Conservation (phyloP, 2,113 vertebrate species). For the Polypterus senegalus region DNA sequence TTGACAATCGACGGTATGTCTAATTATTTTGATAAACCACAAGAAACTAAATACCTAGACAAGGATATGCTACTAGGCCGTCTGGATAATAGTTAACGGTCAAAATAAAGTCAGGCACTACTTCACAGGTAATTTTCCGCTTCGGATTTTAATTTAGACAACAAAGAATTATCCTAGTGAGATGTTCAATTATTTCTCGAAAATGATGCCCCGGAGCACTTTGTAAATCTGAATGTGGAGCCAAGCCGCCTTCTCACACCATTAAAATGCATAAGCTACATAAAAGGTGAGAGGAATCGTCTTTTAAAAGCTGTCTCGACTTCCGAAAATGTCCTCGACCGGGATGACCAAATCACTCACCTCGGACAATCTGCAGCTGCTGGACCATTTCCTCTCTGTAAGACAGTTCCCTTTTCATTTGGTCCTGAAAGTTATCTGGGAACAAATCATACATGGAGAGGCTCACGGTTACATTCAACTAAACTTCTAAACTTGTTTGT, state of each 20-base stretch:
- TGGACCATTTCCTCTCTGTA: constrained; percentile 97
- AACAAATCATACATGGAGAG: constrained; percentile 25
- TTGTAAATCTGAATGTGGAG: constrained; percentile 21
- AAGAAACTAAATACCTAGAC: too few relatives aligned
- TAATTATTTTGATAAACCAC: too few relatives aligned
- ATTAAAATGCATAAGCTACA: constrained; percentile 2
- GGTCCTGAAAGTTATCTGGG: constrained; percentile 97
- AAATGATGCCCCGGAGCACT: constrained; percentile 37
- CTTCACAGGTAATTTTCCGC: constrained; percentile 36
- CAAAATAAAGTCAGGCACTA: constrained; percentile 32
- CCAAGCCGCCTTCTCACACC: background rate
- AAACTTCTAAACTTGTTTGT: background rate
- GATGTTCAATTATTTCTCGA: constrained; percentile 37
- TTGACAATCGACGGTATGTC: too few relatives aligned
- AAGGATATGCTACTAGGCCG: constrained; percentile 32
- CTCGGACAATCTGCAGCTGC: constrained; percentile 94
- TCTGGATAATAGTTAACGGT: constrained; percentile 20
- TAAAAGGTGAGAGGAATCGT: background rate
- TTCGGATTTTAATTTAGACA: constrained; percentile 48
- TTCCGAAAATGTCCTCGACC: too few relatives aligned
- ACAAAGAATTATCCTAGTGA: constrained; percentile 28
- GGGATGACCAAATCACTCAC: constrained; percentile 40
- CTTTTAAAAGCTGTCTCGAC: background rate
- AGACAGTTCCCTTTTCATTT: constrained; percentile 96
- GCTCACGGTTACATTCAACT: background rate